These are phyloP conservation scores for Cephus pygmeus DNA, from an alignment of 2,888 invertebrate genomes.

Conservation along the genomic window DNA sequence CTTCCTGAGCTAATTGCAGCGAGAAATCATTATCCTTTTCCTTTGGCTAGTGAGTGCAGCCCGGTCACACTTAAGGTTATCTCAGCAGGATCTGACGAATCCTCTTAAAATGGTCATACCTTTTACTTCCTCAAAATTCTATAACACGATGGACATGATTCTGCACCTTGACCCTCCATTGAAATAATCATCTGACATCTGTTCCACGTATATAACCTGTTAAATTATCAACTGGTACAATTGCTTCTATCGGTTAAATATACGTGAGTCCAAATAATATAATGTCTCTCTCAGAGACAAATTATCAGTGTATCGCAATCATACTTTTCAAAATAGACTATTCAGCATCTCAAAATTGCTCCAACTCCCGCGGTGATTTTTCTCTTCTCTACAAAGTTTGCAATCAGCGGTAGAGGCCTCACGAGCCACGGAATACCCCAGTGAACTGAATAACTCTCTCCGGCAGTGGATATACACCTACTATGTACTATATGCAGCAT, in stretches of 20 bases:
- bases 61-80: neutral
- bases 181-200: neutral
- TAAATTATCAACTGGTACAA: neutral
- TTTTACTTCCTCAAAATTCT: neutral
- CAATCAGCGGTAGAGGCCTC: neutral
- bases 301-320: too few species aligned
- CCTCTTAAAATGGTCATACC: neutral
- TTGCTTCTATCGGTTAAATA: neutral
- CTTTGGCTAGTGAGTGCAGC: neutral
- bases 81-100: neutral
- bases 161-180: neutral
- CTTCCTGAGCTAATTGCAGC: neutral
- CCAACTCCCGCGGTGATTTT: neutral
- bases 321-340: neutral
- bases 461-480: constrained; percentile 16
- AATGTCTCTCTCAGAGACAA: too few species aligned
- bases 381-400: neutral
- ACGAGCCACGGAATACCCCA: constrained; percentile 28
- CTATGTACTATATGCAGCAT: constrained; percentile 31
- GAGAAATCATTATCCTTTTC: neutral
- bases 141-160: neutral
- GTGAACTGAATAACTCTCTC: constrained; percentile 12
- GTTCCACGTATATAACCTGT: neutral
- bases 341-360: neutral
- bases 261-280: neutral